Evolutionary conservation across 2,888 invertebrate species (phyloP).

Genomic region (Elysia crispata): DNA sequence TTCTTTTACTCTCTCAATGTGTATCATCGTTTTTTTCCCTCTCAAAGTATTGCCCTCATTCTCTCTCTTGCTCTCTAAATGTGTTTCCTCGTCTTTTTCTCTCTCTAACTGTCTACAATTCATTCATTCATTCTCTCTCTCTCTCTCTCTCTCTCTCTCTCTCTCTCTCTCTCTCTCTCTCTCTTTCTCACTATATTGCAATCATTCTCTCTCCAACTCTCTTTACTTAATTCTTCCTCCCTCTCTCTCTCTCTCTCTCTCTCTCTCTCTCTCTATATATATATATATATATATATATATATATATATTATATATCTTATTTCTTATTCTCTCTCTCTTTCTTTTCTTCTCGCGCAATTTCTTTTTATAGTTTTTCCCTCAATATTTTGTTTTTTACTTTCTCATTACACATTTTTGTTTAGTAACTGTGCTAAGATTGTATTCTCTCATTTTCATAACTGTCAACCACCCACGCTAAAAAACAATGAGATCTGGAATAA

Average conservation of each 20-base stretch:
- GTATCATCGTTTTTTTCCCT: background rate
- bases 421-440: too few relatives aligned
- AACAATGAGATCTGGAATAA: too few relatives aligned
- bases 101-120: constrained; percentile 24
- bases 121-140: constrained; percentile 26
- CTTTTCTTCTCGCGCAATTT: too few relatives aligned
- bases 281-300: background rate
- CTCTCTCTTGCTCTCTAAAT: background rate
- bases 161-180: constrained; percentile 27
- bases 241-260: too few relatives aligned
- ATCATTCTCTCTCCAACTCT: too few relatives aligned
- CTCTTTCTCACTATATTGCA: background rate
- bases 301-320: background rate
- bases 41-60: background rate
- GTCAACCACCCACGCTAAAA: too few relatives aligned
- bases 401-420: too few relatives aligned
- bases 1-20: constrained; percentile 13
- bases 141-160: constrained; percentile 14
- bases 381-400: too few relatives aligned
- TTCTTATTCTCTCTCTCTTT: background rate
- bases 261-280: background rate
- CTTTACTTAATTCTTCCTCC: too few relatives aligned
- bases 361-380: too few relatives aligned
- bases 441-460: too few relatives aligned
- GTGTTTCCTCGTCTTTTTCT: background rate